phyloP scores from a whole-genome alignment of 2,113 vertebrate species.

The Gallinago paraguaiae region DNA sequence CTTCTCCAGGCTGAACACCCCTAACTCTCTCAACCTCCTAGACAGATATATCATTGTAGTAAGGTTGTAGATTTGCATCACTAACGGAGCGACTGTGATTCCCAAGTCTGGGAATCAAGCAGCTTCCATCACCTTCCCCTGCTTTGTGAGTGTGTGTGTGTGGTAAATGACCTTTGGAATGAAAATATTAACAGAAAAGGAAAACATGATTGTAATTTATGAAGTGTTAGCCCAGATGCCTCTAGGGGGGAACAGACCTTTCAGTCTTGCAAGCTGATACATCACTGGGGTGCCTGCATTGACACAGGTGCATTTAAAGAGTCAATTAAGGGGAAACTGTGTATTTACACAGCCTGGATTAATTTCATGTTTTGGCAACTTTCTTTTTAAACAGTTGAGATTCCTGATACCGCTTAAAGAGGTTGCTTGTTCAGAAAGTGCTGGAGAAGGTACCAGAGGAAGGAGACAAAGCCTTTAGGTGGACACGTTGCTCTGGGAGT shows the following conservation, averaged over 20 bases:
- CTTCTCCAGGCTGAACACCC: no score
- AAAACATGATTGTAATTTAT: conserved; percentile 70
- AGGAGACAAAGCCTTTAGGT: not conserved
- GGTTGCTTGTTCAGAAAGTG: not conserved
- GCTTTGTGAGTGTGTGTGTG: not conserved
- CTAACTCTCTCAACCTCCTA: not conserved
- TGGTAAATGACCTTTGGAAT: conserved; percentile 70
- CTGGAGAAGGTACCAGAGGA: not conserved
- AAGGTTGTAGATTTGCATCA: not conserved
- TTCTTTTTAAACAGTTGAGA: not conserved
- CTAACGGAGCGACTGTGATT: not conserved
- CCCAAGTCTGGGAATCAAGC: not conserved
- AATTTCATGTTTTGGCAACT: not conserved
- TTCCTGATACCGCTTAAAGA: not conserved
- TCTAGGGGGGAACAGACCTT: conserved; percentile 38
- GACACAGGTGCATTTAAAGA: conserved; percentile 58
- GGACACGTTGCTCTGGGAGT: not conserved
- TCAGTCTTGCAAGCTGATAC: conserved; percentile 11
- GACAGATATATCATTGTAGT: not conserved
- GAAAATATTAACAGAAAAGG: conserved; percentile 66
- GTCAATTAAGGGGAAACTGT: conserved; percentile 57
- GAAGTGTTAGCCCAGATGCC: conserved; percentile 56
- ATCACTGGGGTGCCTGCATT: not conserved
- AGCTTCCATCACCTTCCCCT: not conserved
- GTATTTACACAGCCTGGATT: conserved; percentile 40